Conservation (phyloP, 2,113 vertebrate genomes). For the Cyphotilapia sp. region DNA sequence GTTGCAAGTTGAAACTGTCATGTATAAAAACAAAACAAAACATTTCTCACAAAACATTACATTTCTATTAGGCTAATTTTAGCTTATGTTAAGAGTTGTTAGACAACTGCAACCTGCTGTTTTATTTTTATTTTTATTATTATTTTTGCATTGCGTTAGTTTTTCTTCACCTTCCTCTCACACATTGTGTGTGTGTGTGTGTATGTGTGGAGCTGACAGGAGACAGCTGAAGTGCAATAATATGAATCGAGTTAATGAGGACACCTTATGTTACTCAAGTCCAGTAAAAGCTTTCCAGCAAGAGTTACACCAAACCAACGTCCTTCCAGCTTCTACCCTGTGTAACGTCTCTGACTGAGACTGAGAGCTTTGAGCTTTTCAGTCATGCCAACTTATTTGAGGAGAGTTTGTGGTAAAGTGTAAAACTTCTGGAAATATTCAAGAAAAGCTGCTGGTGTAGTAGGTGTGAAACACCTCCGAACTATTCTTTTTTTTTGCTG, state of each 20-base stretch:
- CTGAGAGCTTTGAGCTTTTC: background rate
- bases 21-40: background rate
- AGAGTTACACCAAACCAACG: background rate
- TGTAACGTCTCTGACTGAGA: background rate
- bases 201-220: accelerated
- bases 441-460: background rate
- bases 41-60: background rate
- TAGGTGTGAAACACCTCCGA: background rate
- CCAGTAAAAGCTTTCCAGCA: background rate
- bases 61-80: background rate
- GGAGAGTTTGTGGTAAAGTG: background rate
- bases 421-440: background rate
- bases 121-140: background rate
- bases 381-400: background rate
- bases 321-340: background rate
- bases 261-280: background rate
- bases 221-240: background rate
- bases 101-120: background rate
- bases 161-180: background rate
- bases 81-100: background rate
- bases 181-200: background rate
- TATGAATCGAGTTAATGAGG: background rate
- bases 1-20: background rate
- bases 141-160: background rate
- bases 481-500: background rate